Base-by-base conservation (phyloP, 2,797 vertebrate species). In the Acipenser oxyrinchus region DNA sequence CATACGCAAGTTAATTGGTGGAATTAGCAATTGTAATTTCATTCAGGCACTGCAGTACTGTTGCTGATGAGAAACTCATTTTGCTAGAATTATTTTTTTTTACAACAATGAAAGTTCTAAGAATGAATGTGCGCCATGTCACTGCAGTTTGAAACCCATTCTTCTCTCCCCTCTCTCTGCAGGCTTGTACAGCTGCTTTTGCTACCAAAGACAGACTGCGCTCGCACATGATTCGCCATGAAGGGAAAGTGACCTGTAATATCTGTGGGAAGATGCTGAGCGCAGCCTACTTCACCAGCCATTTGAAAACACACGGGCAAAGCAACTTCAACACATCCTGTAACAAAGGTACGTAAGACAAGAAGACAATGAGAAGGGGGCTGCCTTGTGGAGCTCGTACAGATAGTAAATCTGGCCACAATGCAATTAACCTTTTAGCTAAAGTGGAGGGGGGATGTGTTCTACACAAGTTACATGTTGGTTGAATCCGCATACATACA, bases 201-300 rank as follows among this genome's bases (percentile, higher is more conserved):
- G 95, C 95, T 87, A 97, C 95, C 90, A 98, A 98, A 96, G 95
- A 97, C 88, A 93, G 95, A 71, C 90, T 97, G 77, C 92, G 95
- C 82, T 97, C 95, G 73, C 95, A 98, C 84, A 97, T 97, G 95
- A 95, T 97, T 78, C 91, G 95, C 77, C 95, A 98, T 15, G 95
- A 98, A 87, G 95, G 94, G 79, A 98, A 98, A 83, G 95, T 98
- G 79, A 96, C 95, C 58, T 98, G 95, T 81, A 96, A 96, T 86
- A 95, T 98, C 84, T 97, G 95, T 77, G 95, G 95, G 78, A 98
- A 98, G 88, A 95, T 97, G 90, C 91, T 97, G 68, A 97, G 95
- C 57, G 95, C 95, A 67, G 94, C 95, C 53, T 97, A 97, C 82
- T 96, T 98, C 87, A 96, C 95, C 84, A 97, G 94, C 91, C 95